These are phyloP conservation scores for Ricordea florida DNA, from an alignment of 92 coral and sea anemone species.

Conservation along the genomic window DNA sequence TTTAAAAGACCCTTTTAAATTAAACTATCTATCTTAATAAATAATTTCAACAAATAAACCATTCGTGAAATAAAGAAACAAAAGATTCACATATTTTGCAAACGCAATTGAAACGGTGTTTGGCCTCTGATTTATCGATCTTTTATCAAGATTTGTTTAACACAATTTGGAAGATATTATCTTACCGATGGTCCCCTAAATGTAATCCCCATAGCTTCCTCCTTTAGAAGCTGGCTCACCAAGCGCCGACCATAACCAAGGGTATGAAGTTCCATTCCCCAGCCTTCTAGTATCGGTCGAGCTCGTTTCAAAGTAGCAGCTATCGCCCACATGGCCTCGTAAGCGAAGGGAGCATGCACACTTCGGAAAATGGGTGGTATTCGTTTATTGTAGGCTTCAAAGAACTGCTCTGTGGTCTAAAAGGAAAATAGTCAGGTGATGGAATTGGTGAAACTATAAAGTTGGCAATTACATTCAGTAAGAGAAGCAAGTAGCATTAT, in stretches of 20 bases:
- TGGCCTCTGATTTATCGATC: too few species aligned
- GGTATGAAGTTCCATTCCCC: slow-evolving; percentile 23
- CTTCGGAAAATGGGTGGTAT: slow-evolving; percentile 44
- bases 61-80: not conserved
- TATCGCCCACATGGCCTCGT: slow-evolving; percentile 95
- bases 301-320: slow-evolving; percentile 79
- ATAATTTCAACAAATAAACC: too few species aligned
- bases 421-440: too few species aligned
- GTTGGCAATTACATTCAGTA: too few species aligned
- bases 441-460: too few species aligned
- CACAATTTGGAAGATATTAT: too few species aligned
- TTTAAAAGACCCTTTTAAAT: too few species aligned
- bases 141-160: too few species aligned
- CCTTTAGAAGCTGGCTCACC: slow-evolving; percentile 48
- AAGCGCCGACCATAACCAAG: slow-evolving; percentile 39
- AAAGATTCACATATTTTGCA: not conserved
- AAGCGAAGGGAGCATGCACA: slow-evolving; percentile 68
- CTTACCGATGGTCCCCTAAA: slow-evolving; percentile 68
- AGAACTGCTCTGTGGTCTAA: slow-evolving; percentile 63
- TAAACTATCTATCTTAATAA: too few species aligned
- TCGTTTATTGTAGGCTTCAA: slow-evolving; percentile 34
- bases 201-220: slow-evolving; percentile 27
- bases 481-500: too few species aligned
- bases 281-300: slow-evolving; percentile 18
- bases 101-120: too few species aligned